Percentiles rank a stretch among this genome's conserved stretches.
These are phyloP conservation scores for Rotaria macrura DNA, from an alignment of 2,888 invertebrate genomes.

Conservation along the genomic window DNA sequence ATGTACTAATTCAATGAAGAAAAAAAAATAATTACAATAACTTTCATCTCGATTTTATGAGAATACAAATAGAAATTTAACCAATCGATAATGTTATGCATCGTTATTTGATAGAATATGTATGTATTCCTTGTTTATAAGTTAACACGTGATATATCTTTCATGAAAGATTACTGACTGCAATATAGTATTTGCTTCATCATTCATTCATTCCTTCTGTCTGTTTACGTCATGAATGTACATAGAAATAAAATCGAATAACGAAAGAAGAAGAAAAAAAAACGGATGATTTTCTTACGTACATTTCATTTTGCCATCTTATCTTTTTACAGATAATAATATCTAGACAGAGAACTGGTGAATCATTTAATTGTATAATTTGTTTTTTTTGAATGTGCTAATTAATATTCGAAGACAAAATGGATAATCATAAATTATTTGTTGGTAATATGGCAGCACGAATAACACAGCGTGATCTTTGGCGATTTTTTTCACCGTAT, in stretches of 20 bases:
- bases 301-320: background rate
- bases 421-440: conserved; percentile 13
- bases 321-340: no score
- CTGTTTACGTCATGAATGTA: background rate
- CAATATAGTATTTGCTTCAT: background rate
- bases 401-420: background rate
- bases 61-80: background rate
- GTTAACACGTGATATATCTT: background rate
- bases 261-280: background rate
- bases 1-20: no score
- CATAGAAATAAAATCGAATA: background rate
- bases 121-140: background rate
- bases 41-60: no score
- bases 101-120: background rate
- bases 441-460: conserved; percentile 13
- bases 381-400: no score
- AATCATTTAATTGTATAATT: no score
- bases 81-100: background rate
- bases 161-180: background rate
- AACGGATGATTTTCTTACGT: background rate
- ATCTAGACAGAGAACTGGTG: no score
- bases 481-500: background rate
- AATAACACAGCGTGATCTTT: background rate
- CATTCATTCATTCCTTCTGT: background rate
- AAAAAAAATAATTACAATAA: no score